These are phyloP conservation scores for Buphagus erythrorhynchus DNA, from an alignment of 2,797 vertebrate species.

Conservation along the genomic window DNA sequence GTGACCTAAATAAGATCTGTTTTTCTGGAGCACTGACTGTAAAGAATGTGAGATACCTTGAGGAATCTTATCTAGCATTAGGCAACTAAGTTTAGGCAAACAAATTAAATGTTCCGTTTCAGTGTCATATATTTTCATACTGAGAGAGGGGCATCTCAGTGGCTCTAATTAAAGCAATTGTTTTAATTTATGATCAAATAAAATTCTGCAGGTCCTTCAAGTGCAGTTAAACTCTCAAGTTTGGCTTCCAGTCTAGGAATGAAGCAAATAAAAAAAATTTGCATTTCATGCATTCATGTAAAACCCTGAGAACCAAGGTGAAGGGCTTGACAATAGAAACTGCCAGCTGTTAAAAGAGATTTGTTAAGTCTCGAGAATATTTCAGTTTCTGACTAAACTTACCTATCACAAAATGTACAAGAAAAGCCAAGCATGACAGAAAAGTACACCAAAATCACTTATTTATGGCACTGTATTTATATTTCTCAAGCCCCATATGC, in stretches of 20 bases:
- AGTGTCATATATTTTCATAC: background rate
- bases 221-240: background rate
- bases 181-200: background rate
- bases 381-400: background rate
- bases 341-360: background rate
- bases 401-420: background rate
- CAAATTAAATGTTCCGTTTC: background rate
- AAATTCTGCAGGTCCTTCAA: background rate
- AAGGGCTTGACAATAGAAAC: background rate
- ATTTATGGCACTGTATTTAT: background rate
- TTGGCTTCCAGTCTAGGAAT: background rate
- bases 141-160: background rate
- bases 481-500: background rate
- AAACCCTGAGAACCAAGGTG: background rate
- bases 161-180: background rate
- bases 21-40: background rate
- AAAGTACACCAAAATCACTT: background rate
- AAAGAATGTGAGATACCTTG: background rate
- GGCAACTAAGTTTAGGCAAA: background rate
- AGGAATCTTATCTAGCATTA: background rate
- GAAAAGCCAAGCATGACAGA: background rate
- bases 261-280: background rate
- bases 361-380: accelerated
- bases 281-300: background rate
- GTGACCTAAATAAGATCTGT: background rate